A percentile compares a stretch with the other conserved stretches of the same genome.
phyloP scores from a whole-genome alignment of 2,888 invertebrate genomes.

The Ectropis crepuscularia region DNA sequence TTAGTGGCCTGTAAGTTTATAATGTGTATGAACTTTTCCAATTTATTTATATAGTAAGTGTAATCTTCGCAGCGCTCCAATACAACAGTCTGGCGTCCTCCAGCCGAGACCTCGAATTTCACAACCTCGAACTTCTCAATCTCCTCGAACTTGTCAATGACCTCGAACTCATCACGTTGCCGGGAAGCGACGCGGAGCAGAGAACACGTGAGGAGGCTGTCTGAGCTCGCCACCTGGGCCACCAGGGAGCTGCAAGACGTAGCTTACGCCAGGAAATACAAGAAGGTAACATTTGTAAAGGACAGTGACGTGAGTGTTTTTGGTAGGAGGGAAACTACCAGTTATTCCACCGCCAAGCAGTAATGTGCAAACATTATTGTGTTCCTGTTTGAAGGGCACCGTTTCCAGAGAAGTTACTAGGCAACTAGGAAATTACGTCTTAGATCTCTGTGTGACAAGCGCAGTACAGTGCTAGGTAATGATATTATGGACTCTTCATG shows the following conservation, averaged over 20 bases:
- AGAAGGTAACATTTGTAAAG: conserved; percentile 47
- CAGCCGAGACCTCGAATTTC: conserved; percentile 8
- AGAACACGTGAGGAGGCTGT: conserved; percentile 62
- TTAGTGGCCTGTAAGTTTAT: too few species aligned
- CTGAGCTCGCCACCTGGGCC: conserved; percentile 64
- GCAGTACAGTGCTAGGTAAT: too few species aligned
- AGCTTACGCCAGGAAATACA: conserved; percentile 56
- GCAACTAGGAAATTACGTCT: too few species aligned
- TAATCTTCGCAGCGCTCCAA: conserved; percentile 7
- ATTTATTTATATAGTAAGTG: background rate
- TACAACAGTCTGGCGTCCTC: conserved; percentile 32
- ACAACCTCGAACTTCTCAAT: background rate
- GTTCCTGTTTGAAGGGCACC: too few species aligned
- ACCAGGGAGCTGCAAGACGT: conserved; percentile 65
- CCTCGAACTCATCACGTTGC: conserved; percentile 42
- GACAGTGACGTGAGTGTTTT: too few species aligned
- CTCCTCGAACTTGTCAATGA: background rate
- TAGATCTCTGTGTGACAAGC: too few species aligned
- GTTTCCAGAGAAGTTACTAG: too few species aligned
- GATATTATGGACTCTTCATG: too few species aligned
- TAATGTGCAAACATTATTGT: too few species aligned
- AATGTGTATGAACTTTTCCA: background rate
- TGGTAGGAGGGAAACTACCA: too few species aligned
- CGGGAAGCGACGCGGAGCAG: conserved; percentile 50
- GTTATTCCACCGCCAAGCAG: too few species aligned